Evolutionary conservation across 2,113 vertebrate genomes (phyloP).

Genomic region (Geothlypis trichas): DNA sequence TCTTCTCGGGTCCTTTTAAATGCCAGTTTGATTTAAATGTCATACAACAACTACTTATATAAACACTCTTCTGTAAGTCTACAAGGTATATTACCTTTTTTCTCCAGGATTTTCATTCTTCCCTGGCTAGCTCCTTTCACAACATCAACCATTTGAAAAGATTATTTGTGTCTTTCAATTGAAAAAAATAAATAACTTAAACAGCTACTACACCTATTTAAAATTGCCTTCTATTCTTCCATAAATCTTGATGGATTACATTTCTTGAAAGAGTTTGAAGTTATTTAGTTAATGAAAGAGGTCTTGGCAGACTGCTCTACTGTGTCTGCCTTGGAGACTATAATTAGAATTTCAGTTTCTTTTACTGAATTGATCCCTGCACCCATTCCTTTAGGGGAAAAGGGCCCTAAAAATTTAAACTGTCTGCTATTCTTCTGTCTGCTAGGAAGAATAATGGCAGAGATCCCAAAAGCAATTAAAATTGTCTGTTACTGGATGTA

Average conservation of each 20-base stretch:
- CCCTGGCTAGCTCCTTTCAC: not conserved
- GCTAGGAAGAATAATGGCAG: not conserved
- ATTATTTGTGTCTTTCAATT: not conserved
- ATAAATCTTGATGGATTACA: not conserved
- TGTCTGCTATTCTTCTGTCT: not conserved
- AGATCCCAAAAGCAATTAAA: not conserved
- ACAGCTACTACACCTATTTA: not conserved
- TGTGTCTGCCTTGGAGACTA: not conserved
- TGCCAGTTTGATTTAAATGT: not conserved
- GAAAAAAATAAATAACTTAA: not conserved
- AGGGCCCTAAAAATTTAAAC: not conserved
- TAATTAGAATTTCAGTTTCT: not conserved
- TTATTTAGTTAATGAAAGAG: slow-evolving; percentile 3
- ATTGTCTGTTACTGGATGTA: not conserved
- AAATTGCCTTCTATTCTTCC: slow-evolving; percentile 13
- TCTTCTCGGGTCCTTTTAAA: not conserved
- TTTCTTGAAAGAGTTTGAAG: not conserved
- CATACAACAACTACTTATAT: not conserved
- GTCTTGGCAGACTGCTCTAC: not conserved
- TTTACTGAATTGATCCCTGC: not conserved
- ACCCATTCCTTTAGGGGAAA: not conserved
- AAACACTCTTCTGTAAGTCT: not conserved
- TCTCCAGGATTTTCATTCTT: not conserved
- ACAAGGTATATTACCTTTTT: not conserved
- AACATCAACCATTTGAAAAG: not conserved